Evolutionary conservation across 1,140 invertebrate species (phyloP), one percentile per base, ranked within the genome.

Genomic region (Bombus superbus): DNA sequence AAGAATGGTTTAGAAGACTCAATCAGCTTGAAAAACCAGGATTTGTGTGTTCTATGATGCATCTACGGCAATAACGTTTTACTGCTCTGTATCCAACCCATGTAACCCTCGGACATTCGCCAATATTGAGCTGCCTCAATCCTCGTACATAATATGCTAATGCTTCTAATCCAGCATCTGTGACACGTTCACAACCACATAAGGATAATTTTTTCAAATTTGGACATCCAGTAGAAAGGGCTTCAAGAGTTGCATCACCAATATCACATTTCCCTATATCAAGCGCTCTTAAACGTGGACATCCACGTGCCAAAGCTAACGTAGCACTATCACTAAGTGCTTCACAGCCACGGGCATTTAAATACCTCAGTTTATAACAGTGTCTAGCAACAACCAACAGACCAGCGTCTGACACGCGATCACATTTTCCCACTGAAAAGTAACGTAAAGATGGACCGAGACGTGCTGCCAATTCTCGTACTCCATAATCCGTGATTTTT

Each of bases 211-310:
- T 98, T 93, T 98, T 98, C 47, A 99, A 95, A 92, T 99, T 98
- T 1, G 98, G 98, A 94, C 98, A 99, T 89, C 98, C 97, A 88
- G 98, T 97, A 2, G 98, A 98, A 1, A 99, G 95, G 3, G 98
- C 97, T 89, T 97, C 96, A 25, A 99, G 96, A 0, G 98, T 98
- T 3, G 97, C 96, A 94, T 99, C 98, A 59, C 98, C 98, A 0
- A 99, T 97, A 94, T 99, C 98, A 95, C 98, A 99, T 92, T 99
- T 99, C 13, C 98, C 98, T 66, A 99, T 97, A 92, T 99, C 98
- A 0, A 99, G 94, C 1, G 98, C 98, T 47, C 98, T 95, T 47
- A 99, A 95, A 72, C 98, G 95, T 0, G 98, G 97, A 93, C 98
- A 99, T 28, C 97, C 97, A 69, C 97, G 96, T 0, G 98, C 98